Evolutionary conservation across 2,888 invertebrate species (phyloP).

Genomic region (Acanthopleura granulata): DNA sequence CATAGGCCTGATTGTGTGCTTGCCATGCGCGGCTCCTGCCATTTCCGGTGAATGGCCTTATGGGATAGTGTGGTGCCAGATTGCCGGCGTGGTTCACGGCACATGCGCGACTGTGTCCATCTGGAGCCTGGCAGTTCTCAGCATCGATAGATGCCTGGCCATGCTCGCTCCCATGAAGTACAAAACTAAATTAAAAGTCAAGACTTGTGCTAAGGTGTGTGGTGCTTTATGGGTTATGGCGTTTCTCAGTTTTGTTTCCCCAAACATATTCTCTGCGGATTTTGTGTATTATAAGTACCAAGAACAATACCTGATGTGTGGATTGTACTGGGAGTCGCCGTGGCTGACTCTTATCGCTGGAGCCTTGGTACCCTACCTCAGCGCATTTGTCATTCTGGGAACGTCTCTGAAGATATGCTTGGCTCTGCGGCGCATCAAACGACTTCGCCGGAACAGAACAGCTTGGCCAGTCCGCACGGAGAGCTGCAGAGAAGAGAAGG

Average conservation of each 20-base stretch:
- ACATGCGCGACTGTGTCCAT: slow-evolving; percentile 44
- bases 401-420: slow-evolving; percentile 30
- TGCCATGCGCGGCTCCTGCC: slow-evolving; percentile 35
- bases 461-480: not conserved
- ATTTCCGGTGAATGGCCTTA: slow-evolving; percentile 37
- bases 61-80: slow-evolving; percentile 42
- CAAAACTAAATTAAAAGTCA: slow-evolving; percentile 24
- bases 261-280: slow-evolving; percentile 31
- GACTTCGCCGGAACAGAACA: slow-evolving; percentile 17
- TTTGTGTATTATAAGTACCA: slow-evolving; percentile 33
- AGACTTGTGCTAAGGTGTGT: slow-evolving; percentile 25
- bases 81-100: slow-evolving; percentile 42
- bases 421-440: not conserved
- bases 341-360: slow-evolving; percentile 34
- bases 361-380: slow-evolving; percentile 36
- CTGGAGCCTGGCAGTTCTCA: slow-evolving; percentile 44
- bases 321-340: slow-evolving; percentile 37
- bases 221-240: slow-evolving; percentile 32
- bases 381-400: slow-evolving; percentile 31
- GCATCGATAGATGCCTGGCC: slow-evolving; percentile 44
- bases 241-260: slow-evolving; percentile 32
- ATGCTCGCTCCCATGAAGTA: slow-evolving; percentile 38
- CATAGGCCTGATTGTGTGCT: slow-evolving; percentile 39
- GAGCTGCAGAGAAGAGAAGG: slow-evolving; percentile 27
- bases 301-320: slow-evolving; percentile 32